Evolutionary conservation across 1,140 invertebrate genomes (phyloP).

Genomic region (Dufourea novaeangliae): DNA sequence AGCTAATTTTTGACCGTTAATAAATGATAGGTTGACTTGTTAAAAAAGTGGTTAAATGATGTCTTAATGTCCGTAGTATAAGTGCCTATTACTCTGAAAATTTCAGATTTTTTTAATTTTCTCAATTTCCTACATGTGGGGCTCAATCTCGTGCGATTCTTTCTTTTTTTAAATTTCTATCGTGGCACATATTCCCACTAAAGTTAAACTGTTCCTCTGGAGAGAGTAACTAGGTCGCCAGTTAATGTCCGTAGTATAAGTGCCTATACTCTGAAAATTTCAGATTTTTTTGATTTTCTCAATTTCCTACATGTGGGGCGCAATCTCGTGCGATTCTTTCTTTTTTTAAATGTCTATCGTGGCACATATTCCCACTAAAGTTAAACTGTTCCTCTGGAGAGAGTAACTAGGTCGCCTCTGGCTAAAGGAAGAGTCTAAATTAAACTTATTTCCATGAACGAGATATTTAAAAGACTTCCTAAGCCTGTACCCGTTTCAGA

Average conservation of each 20-base stretch:
- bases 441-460: conserved; percentile 4
- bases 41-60: no score
- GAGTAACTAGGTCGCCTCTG: not conserved
- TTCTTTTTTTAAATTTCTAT: not conserved
- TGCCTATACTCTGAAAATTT: not conserved
- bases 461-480: conserved; percentile 1
- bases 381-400: not conserved
- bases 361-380: not conserved
- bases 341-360: not conserved
- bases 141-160: not conserved
- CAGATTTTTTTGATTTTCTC: not conserved
- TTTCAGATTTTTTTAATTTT: no score
- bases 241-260: no score
- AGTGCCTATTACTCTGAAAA: not conserved
- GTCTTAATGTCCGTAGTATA: no score
- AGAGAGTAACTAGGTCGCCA: not conserved
- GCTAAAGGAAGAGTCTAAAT: not conserved
- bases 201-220: not conserved
- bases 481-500: not conserved
- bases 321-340: not conserved
- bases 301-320: not conserved
- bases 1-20: no score
- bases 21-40: no score
- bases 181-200: not conserved
- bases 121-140: not conserved